These are phyloP conservation scores for Aeoliscus strigatus DNA, from an alignment of 2,797 vertebrate species.

Conservation along the genomic window DNA sequence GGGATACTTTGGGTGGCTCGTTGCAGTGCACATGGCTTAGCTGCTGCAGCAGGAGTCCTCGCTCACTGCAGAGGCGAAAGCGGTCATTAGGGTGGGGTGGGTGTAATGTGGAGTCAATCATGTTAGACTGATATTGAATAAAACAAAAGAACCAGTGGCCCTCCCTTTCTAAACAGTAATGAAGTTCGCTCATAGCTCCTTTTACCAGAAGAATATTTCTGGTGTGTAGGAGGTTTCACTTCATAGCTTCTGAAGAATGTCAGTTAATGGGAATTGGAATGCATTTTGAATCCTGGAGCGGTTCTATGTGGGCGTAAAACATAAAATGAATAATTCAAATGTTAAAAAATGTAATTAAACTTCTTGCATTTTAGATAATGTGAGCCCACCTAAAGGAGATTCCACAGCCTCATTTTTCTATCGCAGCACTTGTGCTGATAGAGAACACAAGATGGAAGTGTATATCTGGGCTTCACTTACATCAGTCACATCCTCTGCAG, in stretches of 20 bases:
- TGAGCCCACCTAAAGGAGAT: constrained; percentile 6
- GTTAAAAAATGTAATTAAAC: constrained; percentile 39
- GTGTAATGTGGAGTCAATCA: constrained; percentile 1
- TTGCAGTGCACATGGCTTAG: constrained; percentile 5
- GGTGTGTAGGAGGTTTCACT: no score
- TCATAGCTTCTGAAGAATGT: no score
- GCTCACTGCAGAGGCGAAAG: constrained; percentile 4
- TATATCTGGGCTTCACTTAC: no score
- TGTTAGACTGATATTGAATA: no score
- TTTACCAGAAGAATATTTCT: no score
- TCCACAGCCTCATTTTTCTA: constrained; percentile 14
- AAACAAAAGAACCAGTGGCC: no score
- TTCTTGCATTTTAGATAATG: constrained; percentile 3
- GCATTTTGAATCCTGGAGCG: no score
- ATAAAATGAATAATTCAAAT: no score
- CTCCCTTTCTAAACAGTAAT: no score
- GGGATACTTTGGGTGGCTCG: constrained; percentile 43
- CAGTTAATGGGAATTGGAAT: no score
- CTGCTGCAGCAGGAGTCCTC: constrained; percentile 9
- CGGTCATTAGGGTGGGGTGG: not conserved
- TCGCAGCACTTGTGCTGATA: not conserved
- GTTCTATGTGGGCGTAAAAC: no score
- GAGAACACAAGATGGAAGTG: not conserved
- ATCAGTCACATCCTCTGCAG: no score
- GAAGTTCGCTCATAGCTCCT: not conserved